A percentile compares a stretch with the other conserved stretches of the same genome.
These are phyloP conservation scores for Amiota communis DNA, from an alignment of 2,888 invertebrate species.

Conservation along the genomic window DNA sequence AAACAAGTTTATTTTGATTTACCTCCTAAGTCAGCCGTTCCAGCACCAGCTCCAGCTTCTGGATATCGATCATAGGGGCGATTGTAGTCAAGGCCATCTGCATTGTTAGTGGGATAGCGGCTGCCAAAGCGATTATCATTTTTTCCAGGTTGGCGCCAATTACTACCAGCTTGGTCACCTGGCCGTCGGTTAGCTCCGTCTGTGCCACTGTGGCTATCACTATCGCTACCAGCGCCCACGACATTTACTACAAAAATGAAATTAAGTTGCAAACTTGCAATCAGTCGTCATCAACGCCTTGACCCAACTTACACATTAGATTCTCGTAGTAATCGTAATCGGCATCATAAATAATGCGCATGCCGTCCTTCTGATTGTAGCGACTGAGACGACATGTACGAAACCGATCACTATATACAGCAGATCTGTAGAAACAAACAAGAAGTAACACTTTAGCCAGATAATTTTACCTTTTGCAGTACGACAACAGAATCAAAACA, in stretches of 20 bases:
- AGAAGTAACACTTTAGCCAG: constrained; percentile 27
- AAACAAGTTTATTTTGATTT: not conserved
- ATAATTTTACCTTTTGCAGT: not conserved
- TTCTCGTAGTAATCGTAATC: constrained; percentile 96
- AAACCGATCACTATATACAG: constrained; percentile 89
- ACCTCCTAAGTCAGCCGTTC: constrained; percentile 54
- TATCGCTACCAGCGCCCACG: constrained; percentile 69
- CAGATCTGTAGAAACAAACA: constrained; percentile 76
- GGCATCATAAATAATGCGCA: constrained; percentile 90
- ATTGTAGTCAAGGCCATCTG: constrained; percentile 64
- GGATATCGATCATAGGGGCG: constrained; percentile 71
- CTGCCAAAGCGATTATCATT: constrained; percentile 75
- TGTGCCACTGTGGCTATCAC: constrained; percentile 56
- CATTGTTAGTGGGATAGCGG: constrained; percentile 68
- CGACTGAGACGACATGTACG: constrained; percentile 88
- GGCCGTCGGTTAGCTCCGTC: constrained; percentile 59
- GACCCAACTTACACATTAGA: constrained; percentile 85
- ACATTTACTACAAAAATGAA: constrained; percentile 69
- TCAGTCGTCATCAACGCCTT: constrained; percentile 46
- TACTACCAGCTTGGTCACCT: constrained; percentile 65
- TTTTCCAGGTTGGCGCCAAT: constrained; percentile 73
- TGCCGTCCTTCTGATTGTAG: constrained; percentile 90
- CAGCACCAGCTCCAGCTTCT: constrained; percentile 36
- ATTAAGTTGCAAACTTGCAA: constrained; percentile 34
- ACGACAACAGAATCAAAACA: constrained; percentile 28